Evolutionary conservation across 2,888 invertebrate genomes (phyloP).

Genomic region (Dicyrtomina minuta): DNA sequence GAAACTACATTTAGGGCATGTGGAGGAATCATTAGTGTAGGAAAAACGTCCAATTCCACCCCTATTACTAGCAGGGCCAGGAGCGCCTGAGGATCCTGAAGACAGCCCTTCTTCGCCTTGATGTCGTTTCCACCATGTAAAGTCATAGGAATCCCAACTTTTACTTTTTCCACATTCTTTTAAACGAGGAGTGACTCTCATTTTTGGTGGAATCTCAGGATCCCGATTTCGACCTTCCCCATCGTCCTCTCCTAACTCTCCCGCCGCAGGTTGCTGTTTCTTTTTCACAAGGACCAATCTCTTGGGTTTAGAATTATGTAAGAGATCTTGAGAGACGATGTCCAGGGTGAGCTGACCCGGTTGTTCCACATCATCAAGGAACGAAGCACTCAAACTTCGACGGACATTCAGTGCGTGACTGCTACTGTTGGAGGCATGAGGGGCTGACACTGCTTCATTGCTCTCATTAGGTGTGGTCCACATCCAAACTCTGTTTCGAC

Average conservation of each 20-base stretch:
- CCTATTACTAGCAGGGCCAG: too few species aligned
- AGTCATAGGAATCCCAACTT: slow-evolving; percentile 81
- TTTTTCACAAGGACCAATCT: slow-evolving; percentile 72
- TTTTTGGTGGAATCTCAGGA: neutral
- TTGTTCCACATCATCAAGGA: slow-evolving; percentile 78
- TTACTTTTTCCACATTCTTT: slow-evolving; percentile 76
- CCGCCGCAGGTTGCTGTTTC: slow-evolving; percentile 45
- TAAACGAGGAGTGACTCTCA: slow-evolving; percentile 57
- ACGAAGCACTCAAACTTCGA: slow-evolving; percentile 84
- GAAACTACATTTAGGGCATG: slow-evolving; percentile 52
- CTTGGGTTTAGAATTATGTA: slow-evolving; percentile 71
- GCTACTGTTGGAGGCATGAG: slow-evolving; percentile 37
- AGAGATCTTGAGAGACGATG: slow-evolving; percentile 72
- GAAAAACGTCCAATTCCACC: too few species aligned
- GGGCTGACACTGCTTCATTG: slow-evolving; percentile 15
- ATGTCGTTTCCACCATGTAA: slow-evolving; percentile 56
- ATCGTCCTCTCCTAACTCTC: neutral
- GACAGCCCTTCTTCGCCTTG: too few species aligned
- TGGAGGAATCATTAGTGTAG: neutral
- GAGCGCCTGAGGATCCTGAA: too few species aligned
- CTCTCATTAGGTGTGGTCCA: slow-evolving; percentile 26
- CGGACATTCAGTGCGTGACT: slow-evolving; percentile 36
- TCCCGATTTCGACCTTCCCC: neutral
- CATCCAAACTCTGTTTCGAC: slow-evolving; percentile 20
- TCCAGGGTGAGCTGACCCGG: slow-evolving; percentile 56